Conservation (phyloP, 2,888 invertebrate species). For the Pterobdella sp. region DNA sequence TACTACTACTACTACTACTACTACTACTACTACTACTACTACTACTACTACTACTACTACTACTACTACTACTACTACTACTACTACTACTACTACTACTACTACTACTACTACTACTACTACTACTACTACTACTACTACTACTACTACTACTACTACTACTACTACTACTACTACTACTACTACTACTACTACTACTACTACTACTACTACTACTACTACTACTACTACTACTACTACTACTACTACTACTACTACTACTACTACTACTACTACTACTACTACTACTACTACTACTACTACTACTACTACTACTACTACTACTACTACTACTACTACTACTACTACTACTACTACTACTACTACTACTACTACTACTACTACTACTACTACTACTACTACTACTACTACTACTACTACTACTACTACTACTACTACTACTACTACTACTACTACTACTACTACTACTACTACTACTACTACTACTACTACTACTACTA, state of each 20-base stretch:
- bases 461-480: no score
- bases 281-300: slow-evolving; percentile 33
- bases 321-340: slow-evolving; percentile 42
- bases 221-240: slow-evolving; percentile 33
- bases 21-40: slow-evolving; percentile 15
- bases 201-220: slow-evolving; percentile 33
- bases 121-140: slow-evolving; percentile 20
- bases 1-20: slow-evolving; percentile 15
- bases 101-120: slow-evolving; percentile 15
- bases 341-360: slow-evolving; percentile 16
- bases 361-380: no score
- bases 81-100: slow-evolving; percentile 16
- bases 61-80: slow-evolving; percentile 15
- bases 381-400: not conserved
- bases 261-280: slow-evolving; percentile 33
- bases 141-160: slow-evolving; percentile 18
- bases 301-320: slow-evolving; percentile 28
- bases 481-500: no score
- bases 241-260: slow-evolving; percentile 32
- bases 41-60: slow-evolving; percentile 16
- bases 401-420: no score
- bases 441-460: no score
- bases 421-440: no score
- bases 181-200: slow-evolving; percentile 32
- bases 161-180: slow-evolving; percentile 29